Evolutionary conservation across 2,797 vertebrate genomes (phyloP).

Genomic region (Apodemus agrarius): DNA sequence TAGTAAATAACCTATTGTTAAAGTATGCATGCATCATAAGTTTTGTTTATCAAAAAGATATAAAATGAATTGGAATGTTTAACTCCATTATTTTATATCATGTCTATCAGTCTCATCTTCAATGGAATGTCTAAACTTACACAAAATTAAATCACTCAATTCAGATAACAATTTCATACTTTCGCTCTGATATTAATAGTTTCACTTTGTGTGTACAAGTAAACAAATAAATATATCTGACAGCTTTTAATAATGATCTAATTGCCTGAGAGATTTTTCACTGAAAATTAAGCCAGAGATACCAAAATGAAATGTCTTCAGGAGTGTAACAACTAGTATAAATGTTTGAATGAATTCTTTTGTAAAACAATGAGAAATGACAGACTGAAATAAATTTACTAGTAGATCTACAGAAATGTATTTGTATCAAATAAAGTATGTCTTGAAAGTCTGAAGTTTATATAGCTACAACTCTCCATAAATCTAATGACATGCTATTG

Average conservation of each 20-base stretch:
- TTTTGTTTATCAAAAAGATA: slow-evolving; percentile 50
- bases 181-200: slow-evolving; percentile 47
- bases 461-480: neutral
- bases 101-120: slow-evolving; percentile 43
- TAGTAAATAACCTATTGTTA: slow-evolving; percentile 47
- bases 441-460: neutral
- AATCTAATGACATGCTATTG: neutral
- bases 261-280: slow-evolving; percentile 38
- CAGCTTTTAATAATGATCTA: slow-evolving; percentile 41
- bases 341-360: slow-evolving; percentile 35
- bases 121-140: slow-evolving; percentile 22
- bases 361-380: slow-evolving; percentile 27
- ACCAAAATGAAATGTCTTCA: slow-evolving; percentile 50
- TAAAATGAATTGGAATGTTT: slow-evolving; percentile 27
- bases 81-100: slow-evolving; percentile 54
- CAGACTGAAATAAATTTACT: slow-evolving; percentile 25
- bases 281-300: neutral
- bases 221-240: slow-evolving; percentile 22
- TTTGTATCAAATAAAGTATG: slow-evolving; percentile 35
- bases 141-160: slow-evolving; percentile 29
- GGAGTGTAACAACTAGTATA: neutral
- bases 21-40: slow-evolving; percentile 4
- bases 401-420: slow-evolving; percentile 16
- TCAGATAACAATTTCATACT: slow-evolving; percentile 39
- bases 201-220: slow-evolving; percentile 6